Conservation (phyloP, 2,113 vertebrate genomes). For the Polyodon spathula region DNA sequence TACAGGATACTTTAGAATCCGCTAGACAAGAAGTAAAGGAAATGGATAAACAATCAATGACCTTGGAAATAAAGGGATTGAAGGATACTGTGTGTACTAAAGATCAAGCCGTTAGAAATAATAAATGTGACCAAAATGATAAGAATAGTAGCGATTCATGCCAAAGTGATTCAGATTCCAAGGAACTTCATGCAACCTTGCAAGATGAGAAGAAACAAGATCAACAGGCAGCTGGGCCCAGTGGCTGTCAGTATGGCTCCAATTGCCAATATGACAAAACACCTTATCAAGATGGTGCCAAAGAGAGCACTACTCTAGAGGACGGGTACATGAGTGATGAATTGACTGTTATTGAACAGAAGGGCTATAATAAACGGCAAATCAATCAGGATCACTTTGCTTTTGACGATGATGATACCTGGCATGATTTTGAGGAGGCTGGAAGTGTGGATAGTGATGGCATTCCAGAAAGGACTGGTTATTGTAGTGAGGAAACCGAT, state of each 20-base stretch:
- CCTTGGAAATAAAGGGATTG: no score
- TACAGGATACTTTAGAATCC: conserved; percentile 7
- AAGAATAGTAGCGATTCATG: conserved; percentile 13
- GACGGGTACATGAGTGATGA: conserved; percentile 37
- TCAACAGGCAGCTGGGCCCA: conserved; percentile 17
- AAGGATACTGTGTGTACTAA: not conserved
- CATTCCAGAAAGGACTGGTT: conserved; percentile 21
- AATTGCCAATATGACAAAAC: conserved; percentile 46
- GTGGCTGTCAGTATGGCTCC: conserved; percentile 24
- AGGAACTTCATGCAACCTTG: conserved; percentile 39
- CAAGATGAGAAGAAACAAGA: conserved; percentile 19
- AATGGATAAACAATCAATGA: no score
- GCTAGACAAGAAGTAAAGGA: not conserved
- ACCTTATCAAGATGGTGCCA: conserved; percentile 43
- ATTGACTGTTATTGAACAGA: conserved; percentile 36
- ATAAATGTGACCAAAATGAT: conserved; percentile 26
- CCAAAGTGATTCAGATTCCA: conserved; percentile 38
- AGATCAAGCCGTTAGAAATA: conserved; percentile 15
- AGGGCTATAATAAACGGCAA: conserved; percentile 20
- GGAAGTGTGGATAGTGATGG: conserved; percentile 24
- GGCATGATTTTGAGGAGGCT: conserved; percentile 75
- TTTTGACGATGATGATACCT: conserved; percentile 88
- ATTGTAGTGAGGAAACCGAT: not conserved
- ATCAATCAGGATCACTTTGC: conserved; percentile 42
- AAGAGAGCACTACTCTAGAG: conserved; percentile 34